A percentile compares a stretch with the other conserved stretches of the same genome.
These are phyloP conservation scores for Dendroctonus ponderosae DNA, from an alignment of 1,140 invertebrate species.

Conservation along the genomic window DNA sequence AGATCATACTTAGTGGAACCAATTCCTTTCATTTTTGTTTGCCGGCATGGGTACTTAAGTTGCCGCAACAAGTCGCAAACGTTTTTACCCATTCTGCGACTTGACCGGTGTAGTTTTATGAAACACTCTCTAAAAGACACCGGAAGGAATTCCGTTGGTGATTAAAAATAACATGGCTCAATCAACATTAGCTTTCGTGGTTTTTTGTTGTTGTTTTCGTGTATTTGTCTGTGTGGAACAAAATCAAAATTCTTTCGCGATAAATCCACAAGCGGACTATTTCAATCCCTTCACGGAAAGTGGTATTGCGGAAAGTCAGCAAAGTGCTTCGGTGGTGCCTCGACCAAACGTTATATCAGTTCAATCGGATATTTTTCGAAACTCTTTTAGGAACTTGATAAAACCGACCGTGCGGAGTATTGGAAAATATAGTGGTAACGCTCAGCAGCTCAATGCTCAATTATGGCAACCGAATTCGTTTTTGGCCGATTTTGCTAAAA, in stretches of 20 bases:
- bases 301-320: conserved; percentile 6
- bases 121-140: neutral
- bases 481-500: conserved; percentile 2
- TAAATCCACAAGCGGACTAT: conserved; percentile 16
- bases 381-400: neutral
- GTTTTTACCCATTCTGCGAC: conserved; percentile 8
- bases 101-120: neutral
- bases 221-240: neutral
- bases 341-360: conserved; percentile 7
- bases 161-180: neutral
- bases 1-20: conserved; percentile 3
- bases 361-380: neutral
- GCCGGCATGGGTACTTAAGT: conserved; percentile 13
- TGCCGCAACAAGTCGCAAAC: conserved; percentile 1
- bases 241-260: conserved; percentile 2
- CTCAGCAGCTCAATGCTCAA: conserved; percentile 11
- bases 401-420: conserved; percentile 1
- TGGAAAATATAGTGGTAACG: conserved; percentile 15
- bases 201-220: conserved; percentile 3
- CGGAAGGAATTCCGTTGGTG: neutral
- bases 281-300: conserved; percentile 34
- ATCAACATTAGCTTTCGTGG: neutral
- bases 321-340: neutral
- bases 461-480: conserved; percentile 10
- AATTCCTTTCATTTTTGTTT: conserved; percentile 17